Percentiles rank a stretch among this genome's conserved stretches.
phyloP scores from a whole-genome alignment of 1,140 invertebrate genomes.

The Drosophila fuyamai region DNA sequence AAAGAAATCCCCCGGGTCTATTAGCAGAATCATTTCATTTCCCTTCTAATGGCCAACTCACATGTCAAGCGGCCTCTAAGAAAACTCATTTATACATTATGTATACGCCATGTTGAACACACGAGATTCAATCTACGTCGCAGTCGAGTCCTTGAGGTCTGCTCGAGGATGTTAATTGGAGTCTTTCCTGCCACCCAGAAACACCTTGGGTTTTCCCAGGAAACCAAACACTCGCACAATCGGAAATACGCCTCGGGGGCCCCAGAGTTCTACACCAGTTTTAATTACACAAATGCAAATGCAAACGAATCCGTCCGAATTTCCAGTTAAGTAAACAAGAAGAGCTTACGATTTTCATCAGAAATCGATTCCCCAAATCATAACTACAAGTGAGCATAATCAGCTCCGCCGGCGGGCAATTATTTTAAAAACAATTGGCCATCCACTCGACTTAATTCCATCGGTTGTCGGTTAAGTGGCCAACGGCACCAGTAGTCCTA shows the following conservation, averaged over 20 bases:
- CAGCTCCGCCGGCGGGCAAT: constrained; percentile 17
- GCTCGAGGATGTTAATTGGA: constrained; percentile 17
- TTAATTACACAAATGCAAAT: constrained; percentile 43
- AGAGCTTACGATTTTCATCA: not conserved
- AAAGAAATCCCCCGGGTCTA: constrained; percentile 50
- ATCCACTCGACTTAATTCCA: constrained; percentile 65
- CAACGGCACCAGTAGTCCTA: constrained; percentile 16
- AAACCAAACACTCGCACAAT: constrained; percentile 21
- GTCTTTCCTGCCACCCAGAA: constrained; percentile 11
- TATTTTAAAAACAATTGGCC: constrained; percentile 60
- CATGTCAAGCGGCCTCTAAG: constrained; percentile 44
- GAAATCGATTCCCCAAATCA: constrained; percentile 28
- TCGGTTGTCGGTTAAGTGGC: constrained; percentile 54
- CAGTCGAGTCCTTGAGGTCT: constrained; percentile 17
- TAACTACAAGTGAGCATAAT: constrained; percentile 25
- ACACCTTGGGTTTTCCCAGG: constrained; percentile 5
- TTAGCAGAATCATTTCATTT: constrained; percentile 60
- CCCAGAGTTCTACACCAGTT: constrained; percentile 4
- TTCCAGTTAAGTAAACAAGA: constrained; percentile 25
- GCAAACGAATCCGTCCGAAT: constrained; percentile 26
- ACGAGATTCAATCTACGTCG: constrained; percentile 45
- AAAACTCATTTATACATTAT: constrained; percentile 62
- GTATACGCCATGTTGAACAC: constrained; percentile 54
- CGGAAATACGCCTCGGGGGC: constrained; percentile 1
- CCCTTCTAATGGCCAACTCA: constrained; percentile 49